Evolutionary conservation across 2,888 invertebrate genomes (phyloP), one percentile per base, ranked within the genome.

Genomic region (Parapristionchus giblindavisi): DNA sequence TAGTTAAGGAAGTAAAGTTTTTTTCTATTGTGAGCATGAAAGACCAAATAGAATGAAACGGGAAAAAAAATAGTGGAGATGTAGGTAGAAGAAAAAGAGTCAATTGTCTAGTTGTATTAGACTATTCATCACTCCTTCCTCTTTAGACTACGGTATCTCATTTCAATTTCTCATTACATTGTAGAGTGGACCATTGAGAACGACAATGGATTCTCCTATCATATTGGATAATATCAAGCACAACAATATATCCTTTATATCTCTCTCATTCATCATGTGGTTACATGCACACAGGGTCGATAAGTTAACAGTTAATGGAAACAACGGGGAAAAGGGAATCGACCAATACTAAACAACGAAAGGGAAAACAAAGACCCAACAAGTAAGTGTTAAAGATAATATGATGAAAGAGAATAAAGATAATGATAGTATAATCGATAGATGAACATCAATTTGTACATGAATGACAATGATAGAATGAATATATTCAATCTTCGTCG

Each of bases 291-390:
- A n/a, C 36, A 61, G 38, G 58, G 17, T 34, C 14, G 11, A 61
- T n/a, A n/a, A 61, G 24, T 61, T n/a, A 61, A 61, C 61, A 61
- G 61, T 36, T 61, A 61, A 43, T 29, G 38, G 36, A 61, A 38
- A 61, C 61, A 61, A 61, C 36, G 61, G 61, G 29, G 38, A 38
- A 61, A 61, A 61, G 36, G 34, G n/a, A n/a, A n/a, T n/a, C n/a
- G 38, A 61, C 24, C n/a, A n/a, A 61, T 61, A 61, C 61, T 32
- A 27, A 3, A 32, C 5, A 27, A 58, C 21, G 36, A 36, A 58
- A 27, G 36, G 14, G 61, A 38, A 61, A 24, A 61, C 14, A n/a
- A 61, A 61, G 36, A 36, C 38, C 36, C 61, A 61, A 61, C 61
- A 61, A 61, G 61, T 61, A 61, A 36, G 36, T 61, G 24, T 61